Conservation (phyloP, 2,113 vertebrate species). For the Chlamydotis undulata region DNA sequence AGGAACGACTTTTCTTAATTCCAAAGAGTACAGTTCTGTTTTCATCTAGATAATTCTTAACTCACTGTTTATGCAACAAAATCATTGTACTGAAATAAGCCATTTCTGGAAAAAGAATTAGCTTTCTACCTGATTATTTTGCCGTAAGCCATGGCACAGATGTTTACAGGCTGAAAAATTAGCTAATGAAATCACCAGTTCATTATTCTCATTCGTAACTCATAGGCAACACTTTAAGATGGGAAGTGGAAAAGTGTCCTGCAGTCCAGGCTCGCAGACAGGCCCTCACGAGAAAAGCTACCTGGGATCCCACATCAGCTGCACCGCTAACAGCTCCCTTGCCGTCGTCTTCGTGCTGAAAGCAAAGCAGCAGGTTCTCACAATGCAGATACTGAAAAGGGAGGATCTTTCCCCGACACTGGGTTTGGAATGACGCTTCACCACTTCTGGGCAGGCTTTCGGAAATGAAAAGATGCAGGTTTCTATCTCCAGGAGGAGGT, state of each 20-base stretch:
- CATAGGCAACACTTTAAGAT: background rate
- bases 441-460: background rate
- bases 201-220: slow-evolving; percentile 3
- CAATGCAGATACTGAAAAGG: background rate
- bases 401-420: background rate
- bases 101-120: background rate
- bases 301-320: background rate
- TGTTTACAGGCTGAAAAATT: background rate
- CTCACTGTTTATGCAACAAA: background rate
- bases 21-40: background rate
- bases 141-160: background rate
- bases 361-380: background rate
- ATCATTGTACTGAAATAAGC: background rate
- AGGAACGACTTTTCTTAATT: background rate
- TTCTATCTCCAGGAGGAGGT: background rate
- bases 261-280: background rate
- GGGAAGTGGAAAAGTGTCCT: background rate
- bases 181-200: background rate
- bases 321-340: background rate
- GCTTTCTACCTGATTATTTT: background rate
- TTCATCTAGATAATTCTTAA: background rate
- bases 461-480: background rate
- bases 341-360: background rate
- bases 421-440: background rate
- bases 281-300: background rate